Percentiles rank a stretch among this genome's conserved stretches.
Evolutionary conservation across 2,888 invertebrate species (phyloP).

Genomic region (Xiphydria camelus): DNA sequence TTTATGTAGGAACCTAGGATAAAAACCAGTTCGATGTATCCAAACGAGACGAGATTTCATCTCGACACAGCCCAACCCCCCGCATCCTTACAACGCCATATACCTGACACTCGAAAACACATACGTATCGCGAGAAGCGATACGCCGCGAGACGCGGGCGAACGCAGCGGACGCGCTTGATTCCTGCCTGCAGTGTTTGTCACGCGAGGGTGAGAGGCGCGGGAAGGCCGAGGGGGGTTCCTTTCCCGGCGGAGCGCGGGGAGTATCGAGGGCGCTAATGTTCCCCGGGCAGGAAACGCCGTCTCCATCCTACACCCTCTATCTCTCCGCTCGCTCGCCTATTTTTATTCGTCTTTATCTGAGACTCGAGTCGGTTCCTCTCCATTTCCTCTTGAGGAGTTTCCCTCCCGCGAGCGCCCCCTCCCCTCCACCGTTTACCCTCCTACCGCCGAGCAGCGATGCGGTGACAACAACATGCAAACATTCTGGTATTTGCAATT

Average conservation of each 20-base stretch:
- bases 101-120: too few relatives aligned
- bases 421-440: not conserved
- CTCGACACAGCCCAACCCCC: too few relatives aligned
- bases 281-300: conserved; percentile 57
- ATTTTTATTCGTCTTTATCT: conserved; percentile 59
- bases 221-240: conserved; percentile 12
- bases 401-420: conserved; percentile 23
- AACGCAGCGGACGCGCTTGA: too few relatives aligned
- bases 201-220: conserved; percentile 19
- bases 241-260: conserved; percentile 21
- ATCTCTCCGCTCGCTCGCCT: conserved; percentile 52
- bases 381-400: conserved; percentile 57
- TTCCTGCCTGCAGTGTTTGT: conserved; percentile 29
- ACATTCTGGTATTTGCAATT: conserved; percentile 59
- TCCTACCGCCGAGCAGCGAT: conserved; percentile 37
- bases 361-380: conserved; percentile 58
- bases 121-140: not conserved
- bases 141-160: too few relatives aligned
- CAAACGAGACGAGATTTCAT: too few relatives aligned
- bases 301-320: conserved; percentile 55
- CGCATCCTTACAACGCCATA: too few relatives aligned
- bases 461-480: conserved; percentile 58
- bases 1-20: too few relatives aligned
- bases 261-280: conserved; percentile 57
- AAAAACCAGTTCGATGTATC: too few relatives aligned